Conservation (phyloP, 2,797 vertebrate species). For the Notoglanidium macrostoma region DNA sequence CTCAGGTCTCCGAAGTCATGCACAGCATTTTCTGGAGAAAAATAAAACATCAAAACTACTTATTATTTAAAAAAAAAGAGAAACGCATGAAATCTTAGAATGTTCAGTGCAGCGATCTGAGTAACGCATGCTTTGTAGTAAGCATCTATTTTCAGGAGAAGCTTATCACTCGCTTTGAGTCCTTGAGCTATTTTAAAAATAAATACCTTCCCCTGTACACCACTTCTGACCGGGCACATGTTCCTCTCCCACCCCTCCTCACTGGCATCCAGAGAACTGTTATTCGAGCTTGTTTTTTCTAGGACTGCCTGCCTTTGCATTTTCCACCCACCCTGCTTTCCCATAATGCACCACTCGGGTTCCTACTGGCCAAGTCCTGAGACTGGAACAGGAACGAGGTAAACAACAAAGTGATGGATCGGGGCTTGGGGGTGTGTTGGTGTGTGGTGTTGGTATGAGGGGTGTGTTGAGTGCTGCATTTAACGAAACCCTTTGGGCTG, state of each 20-base stretch:
- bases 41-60: background rate
- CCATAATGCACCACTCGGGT: conserved; percentile 54
- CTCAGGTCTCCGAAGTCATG: conserved; percentile 91
- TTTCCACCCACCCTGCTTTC: conserved; percentile 58
- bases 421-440: background rate
- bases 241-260: conserved; percentile 1
- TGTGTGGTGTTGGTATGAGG: too few relatives aligned
- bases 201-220: background rate
- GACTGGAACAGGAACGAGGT: conserved; percentile 46
- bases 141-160: conserved; percentile 17
- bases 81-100: background rate
- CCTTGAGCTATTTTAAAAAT: conserved; percentile 30
- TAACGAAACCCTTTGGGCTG: conserved; percentile 27
- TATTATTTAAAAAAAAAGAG: background rate
- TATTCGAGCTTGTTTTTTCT: conserved; percentile 48
- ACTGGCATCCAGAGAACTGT: conserved; percentile 40
- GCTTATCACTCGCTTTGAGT: background rate
- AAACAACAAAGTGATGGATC: conserved; percentile 62
- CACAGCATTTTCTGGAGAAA: conserved; percentile 81
- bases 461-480: background rate
- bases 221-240: conserved; percentile 15
- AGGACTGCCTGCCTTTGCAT: conserved; percentile 52
- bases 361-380: conserved; percentile 30
- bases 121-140: background rate
- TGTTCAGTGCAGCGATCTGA: background rate